A percentile compares a stretch with the other conserved stretches of the same genome.
phyloP scores from a whole-genome alignment of 2,797 vertebrate genomes.

The Echeneis naucrates region DNA sequence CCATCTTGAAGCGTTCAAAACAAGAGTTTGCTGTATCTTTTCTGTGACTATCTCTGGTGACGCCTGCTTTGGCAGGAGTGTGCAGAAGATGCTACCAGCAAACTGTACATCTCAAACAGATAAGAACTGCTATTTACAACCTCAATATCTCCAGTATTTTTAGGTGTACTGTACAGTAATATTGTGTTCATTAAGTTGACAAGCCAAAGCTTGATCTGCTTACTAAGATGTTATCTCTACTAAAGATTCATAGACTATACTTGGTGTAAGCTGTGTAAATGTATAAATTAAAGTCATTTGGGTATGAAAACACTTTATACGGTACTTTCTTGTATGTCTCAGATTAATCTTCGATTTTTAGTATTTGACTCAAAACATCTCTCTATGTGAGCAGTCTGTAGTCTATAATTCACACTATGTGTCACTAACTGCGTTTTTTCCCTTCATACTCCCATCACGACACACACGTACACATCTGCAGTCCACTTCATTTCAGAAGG shows the following conservation, averaged over 20 bases:
- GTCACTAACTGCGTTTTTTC: constrained; percentile 21
- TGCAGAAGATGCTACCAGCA: constrained; percentile 19
- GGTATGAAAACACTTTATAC: not conserved
- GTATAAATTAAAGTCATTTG: constrained; percentile 1
- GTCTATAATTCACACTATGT: constrained; percentile 35
- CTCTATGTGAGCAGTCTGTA: constrained; percentile 24
- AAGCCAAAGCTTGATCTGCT: constrained; percentile 7
- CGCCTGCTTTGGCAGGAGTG: constrained; percentile 17
- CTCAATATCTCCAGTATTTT: constrained; percentile 11
- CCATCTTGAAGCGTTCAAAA: constrained; percentile 14
- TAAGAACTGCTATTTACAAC: constrained; percentile 18
- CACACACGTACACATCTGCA: constrained; percentile 50
- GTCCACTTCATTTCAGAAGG: constrained; percentile 74
- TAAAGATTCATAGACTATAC: not conserved
- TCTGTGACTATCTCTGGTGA: constrained; percentile 2
- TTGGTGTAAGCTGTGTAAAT: not conserved
- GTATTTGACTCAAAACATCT: constrained; percentile 32
- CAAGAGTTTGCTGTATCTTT: constrained; percentile 27
- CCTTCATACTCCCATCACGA: constrained; percentile 34
- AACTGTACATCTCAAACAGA: constrained; percentile 20
- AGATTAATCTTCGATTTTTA: constrained; percentile 1
- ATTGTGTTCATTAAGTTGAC: constrained; percentile 10
- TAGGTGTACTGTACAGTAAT: constrained; percentile 2
- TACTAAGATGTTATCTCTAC: not conserved
- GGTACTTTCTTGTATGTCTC: not conserved